phyloP scores from a whole-genome alignment of 1,140 invertebrate genomes.

The Megalopta genalis region DNA sequence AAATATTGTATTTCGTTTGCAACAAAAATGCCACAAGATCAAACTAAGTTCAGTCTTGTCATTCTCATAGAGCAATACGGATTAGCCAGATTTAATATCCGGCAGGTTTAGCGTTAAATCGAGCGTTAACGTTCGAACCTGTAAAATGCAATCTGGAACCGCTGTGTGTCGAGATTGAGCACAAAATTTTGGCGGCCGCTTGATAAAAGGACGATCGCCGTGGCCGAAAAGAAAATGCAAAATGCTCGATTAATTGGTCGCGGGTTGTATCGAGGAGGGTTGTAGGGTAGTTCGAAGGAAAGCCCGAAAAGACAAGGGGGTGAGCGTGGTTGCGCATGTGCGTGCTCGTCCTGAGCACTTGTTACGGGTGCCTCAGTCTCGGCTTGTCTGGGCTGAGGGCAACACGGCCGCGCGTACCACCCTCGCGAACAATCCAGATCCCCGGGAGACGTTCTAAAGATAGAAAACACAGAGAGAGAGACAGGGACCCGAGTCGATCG shows the following conservation, averaged over 20 bases:
- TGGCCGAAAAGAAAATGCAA: conserved; percentile 48
- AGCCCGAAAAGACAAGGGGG: conserved; percentile 20
- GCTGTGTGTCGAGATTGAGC: too few species aligned
- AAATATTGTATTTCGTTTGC: too few species aligned
- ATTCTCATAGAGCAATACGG: too few species aligned
- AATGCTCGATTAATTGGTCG: conserved; percentile 60
- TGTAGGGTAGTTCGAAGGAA: neutral
- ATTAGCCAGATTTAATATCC: too few species aligned
- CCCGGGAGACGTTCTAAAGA: conserved; percentile 61
- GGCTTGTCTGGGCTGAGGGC: conserved; percentile 76
- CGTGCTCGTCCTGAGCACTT: conserved; percentile 63
- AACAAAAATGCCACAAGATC: too few species aligned
- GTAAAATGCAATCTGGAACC: too few species aligned
- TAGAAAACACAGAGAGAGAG: conserved; percentile 32
- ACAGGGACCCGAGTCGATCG: neutral
- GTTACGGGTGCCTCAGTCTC: conserved; percentile 75
- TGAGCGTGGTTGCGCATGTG: conserved; percentile 67
- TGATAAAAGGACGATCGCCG: neutral
- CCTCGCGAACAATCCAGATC: conserved; percentile 35
- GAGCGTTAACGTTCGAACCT: too few species aligned
- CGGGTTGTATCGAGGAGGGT: conserved; percentile 34
- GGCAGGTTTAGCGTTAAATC: too few species aligned
- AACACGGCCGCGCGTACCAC: conserved; percentile 57
- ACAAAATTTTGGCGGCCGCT: too few species aligned
- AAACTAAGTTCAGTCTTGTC: too few species aligned